These are phyloP conservation scores for Atrichornis clamosus DNA, from an alignment of 2,113 vertebrate species.

Conservation along the genomic window DNA sequence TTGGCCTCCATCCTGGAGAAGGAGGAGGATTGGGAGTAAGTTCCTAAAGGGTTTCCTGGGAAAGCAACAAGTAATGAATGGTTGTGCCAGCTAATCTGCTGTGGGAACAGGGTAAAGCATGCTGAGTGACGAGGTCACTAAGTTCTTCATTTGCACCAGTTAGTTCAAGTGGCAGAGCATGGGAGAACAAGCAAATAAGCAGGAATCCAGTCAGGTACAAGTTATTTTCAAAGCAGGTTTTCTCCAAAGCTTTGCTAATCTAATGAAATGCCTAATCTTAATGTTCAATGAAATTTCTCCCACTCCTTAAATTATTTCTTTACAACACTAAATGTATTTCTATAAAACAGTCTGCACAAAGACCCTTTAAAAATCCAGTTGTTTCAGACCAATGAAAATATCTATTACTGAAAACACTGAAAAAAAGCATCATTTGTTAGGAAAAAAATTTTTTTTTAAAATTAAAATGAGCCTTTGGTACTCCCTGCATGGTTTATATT, in stretches of 20 bases:
- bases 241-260: not conserved
- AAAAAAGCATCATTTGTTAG: not conserved
- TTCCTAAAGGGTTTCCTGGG: constrained; percentile 43
- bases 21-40: not conserved
- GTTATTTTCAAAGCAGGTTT: not conserved
- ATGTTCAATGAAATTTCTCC: not conserved
- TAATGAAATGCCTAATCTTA: not conserved
- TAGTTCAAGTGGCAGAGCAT: not conserved
- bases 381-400: not conserved
- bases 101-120: constrained; percentile 17
- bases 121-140: not conserved
- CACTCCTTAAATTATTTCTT: not conserved
- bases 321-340: not conserved
- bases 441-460: not conserved
- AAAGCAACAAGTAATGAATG: constrained; percentile 27
- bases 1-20: constrained; percentile 34
- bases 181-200: not conserved
- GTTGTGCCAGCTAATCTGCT: constrained; percentile 34
- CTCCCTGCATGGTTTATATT: not conserved
- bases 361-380: not conserved
- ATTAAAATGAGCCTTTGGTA: not conserved
- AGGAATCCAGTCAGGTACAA: not conserved
- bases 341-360: not conserved
- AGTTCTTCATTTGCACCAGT: not conserved
- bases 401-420: not conserved